These are phyloP conservation scores for Rutilus rutilus DNA, from an alignment of 2,113 vertebrate species.

Conservation along the genomic window DNA sequence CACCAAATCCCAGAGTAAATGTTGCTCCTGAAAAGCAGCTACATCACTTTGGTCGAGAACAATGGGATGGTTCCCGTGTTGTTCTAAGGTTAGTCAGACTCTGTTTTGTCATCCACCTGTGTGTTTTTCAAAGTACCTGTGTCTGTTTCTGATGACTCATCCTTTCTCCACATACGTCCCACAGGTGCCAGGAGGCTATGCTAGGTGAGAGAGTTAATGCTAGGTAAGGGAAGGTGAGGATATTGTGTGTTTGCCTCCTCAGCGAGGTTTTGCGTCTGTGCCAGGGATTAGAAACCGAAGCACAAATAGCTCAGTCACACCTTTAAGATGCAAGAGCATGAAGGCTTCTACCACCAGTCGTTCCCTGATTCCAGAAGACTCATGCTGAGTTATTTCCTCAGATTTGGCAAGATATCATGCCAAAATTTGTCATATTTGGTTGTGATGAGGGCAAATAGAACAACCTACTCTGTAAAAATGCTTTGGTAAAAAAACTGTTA, in stretches of 20 bases:
- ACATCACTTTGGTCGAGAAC: background rate
- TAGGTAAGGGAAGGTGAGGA: conserved; percentile 42
- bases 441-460: no score
- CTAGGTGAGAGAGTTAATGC: conserved; percentile 36
- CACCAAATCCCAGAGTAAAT: conserved; percentile 35
- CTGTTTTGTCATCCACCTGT: conserved; percentile 34
- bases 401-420: background rate
- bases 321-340: conserved; percentile 15
- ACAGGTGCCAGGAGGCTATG: conserved; percentile 32
- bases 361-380: background rate
- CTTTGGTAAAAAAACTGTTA: no score
- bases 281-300: conserved; percentile 35
- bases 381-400: conserved; percentile 39
- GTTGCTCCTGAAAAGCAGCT: background rate
- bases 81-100: background rate
- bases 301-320: conserved; percentile 42
- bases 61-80: background rate
- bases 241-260: background rate
- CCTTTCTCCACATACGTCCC: conserved; percentile 5
- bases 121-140: conserved; percentile 29
- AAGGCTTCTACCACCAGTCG: background rate
- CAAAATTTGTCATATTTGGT: no score
- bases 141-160: conserved; percentile 33
- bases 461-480: no score
- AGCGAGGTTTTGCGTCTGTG: conserved; percentile 30